Percentiles rank a stretch among this genome's conserved stretches.
phyloP scores from a whole-genome alignment of 2,888 invertebrate species.

The Serrognathus titanus region DNA sequence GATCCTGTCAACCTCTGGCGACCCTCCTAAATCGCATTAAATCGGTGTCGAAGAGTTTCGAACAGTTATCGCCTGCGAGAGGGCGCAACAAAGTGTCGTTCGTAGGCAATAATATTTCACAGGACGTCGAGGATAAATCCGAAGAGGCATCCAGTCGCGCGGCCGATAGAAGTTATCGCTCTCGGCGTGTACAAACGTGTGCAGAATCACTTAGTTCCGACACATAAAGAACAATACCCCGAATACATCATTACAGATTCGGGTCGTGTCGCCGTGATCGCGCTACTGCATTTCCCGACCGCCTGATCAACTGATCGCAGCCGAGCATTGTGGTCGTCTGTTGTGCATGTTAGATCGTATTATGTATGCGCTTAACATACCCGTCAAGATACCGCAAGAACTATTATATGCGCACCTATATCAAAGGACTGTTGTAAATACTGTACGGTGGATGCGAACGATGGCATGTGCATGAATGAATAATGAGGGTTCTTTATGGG shows the following conservation, averaged over 20 bases:
- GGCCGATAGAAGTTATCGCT: constrained; percentile 24
- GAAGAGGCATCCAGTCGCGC: neutral
- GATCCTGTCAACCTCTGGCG: too few relatives aligned
- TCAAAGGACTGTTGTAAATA: constrained; percentile 14
- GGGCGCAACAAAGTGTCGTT: neutral
- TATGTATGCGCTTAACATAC: constrained; percentile 18
- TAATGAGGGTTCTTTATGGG: too few relatives aligned
- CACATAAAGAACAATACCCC: constrained; percentile 44
- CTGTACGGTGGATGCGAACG: neutral
- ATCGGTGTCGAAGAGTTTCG: too few relatives aligned
- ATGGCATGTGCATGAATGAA: too few relatives aligned
- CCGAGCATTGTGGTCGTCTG: constrained; percentile 6
- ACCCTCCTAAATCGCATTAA: too few relatives aligned
- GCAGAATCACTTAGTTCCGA: constrained; percentile 42
- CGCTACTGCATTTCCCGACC: constrained; percentile 27
- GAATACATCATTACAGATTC: constrained; percentile 43
- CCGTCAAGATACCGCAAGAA: constrained; percentile 18
- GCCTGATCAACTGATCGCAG: constrained; percentile 18
- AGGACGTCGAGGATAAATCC: neutral
- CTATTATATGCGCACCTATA: constrained; percentile 12
- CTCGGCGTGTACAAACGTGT: constrained; percentile 39
- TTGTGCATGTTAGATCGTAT: constrained; percentile 6
- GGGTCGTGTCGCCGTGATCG: constrained; percentile 35
- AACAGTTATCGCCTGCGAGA: neutral
- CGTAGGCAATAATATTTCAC: neutral